Evolutionary conservation across 2,797 vertebrate species (phyloP), one percentile per base, ranked within the genome.

Genomic region (Ciconia nigra): DNA sequence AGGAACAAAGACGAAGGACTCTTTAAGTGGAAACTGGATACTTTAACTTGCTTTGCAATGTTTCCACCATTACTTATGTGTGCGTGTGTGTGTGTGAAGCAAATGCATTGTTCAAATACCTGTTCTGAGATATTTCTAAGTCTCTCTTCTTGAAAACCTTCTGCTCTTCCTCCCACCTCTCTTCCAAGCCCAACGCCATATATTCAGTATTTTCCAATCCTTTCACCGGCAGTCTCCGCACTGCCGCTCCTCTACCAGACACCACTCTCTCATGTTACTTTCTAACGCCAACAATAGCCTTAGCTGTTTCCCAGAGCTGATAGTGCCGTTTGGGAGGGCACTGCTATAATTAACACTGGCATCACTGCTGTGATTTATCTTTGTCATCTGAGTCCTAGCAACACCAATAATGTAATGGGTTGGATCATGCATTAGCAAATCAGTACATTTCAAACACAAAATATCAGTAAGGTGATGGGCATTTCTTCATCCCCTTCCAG

Each of bases 291-390:
- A 73, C 85, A 90, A 88, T 25, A 88, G 77, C 51, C 91, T 90
- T 74, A 93, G 62, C 74, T 87, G 67, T 81, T 76, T 88, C 59
- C 25, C 88, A 91, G 82, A 83, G 78, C 39, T 42, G 54, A 84
- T 18, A 70, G 26, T 35, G 44, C 46, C 1, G 0, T 73, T 51
- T 73, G 66, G 41, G 65, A 89, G 72, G 63, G 49, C 65, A 66
- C 41, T 83, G 33, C 61, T 92, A 80, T 91, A 93, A 92, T 89
- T 96, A 96, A 81, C 74, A 92, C 91, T 81, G 61, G 61, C 94
- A 85, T 77, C 55, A 94, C 18, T 39, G 39, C 71, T 63, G 12
- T 85, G 77, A 94, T 86, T 94, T 95, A 90, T 67, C 62, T 85
- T 90, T 83, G 51, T 72, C 77, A 93, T 93, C 72, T 42, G 54